These are phyloP conservation scores for Samia ricini DNA, from an alignment of 1,140 invertebrate species.

Conservation along the genomic window DNA sequence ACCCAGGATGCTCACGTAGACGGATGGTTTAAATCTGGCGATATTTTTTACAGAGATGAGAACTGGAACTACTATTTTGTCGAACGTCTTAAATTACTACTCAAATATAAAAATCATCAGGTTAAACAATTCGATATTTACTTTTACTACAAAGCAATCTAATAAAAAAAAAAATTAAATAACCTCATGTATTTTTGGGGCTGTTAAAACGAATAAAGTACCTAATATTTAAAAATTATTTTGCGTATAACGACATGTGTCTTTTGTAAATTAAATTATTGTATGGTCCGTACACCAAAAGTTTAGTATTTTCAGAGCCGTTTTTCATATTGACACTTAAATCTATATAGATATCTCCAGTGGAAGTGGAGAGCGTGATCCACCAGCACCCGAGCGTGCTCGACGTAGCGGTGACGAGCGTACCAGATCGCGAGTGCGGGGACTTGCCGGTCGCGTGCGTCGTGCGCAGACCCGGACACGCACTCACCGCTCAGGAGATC, in stretches of 20 bases:
- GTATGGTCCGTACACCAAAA: too few species aligned
- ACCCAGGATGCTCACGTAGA: slow-evolving; percentile 13
- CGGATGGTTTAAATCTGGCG: slow-evolving; percentile 26
- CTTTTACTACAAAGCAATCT: too few species aligned
- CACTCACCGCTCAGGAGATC: slow-evolving; percentile 51
- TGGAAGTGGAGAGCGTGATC: slow-evolving; percentile 80
- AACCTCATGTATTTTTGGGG: too few species aligned
- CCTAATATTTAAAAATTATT: too few species aligned
- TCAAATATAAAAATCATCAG: slow-evolving; percentile 32
- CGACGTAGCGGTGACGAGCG: slow-evolving; percentile 82
- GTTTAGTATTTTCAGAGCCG: too few species aligned
- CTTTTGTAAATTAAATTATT: too few species aligned
- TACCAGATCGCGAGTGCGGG: slow-evolving; percentile 75
- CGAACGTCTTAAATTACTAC: slow-evolving; percentile 22
- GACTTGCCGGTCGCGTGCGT: slow-evolving; percentile 82
- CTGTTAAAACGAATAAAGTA: too few species aligned
- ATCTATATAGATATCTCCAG: slow-evolving; percentile 34
- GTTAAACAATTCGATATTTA: slow-evolving; percentile 10
- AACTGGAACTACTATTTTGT: slow-evolving; percentile 20
- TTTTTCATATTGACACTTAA: too few species aligned
- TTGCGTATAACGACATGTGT: too few species aligned
- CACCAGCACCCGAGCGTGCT: slow-evolving; percentile 78
- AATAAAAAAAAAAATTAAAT: too few species aligned
- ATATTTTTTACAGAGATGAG: slow-evolving; percentile 25
- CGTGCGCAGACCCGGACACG: slow-evolving; percentile 45